Percentiles rank a stretch among this genome's conserved stretches.
Conservation (phyloP, 2,888 invertebrate species). For the Phengaris arion region DNA sequence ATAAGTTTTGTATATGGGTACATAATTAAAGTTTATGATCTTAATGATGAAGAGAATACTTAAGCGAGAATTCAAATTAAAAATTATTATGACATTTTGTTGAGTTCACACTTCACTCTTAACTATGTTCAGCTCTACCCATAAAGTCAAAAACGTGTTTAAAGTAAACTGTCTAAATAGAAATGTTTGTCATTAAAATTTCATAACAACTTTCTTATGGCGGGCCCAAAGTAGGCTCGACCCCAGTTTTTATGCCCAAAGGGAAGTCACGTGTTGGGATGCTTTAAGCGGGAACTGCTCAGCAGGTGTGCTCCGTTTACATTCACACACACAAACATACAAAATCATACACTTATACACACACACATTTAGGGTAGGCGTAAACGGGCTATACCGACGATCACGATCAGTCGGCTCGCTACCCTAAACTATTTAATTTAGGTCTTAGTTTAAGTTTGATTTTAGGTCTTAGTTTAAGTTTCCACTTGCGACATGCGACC, state of each 20-base stretch:
- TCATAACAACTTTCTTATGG: slow-evolving; percentile 12
- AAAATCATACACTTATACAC: slow-evolving; percentile 18
- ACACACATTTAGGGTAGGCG: neutral
- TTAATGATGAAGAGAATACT: no score
- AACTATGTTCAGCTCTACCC: neutral
- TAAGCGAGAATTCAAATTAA: no score
- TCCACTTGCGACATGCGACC: no score
- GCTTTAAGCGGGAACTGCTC: slow-evolving; percentile 37
- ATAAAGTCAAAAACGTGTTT: neutral
- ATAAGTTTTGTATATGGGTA: no score
- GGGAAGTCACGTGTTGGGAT: slow-evolving; percentile 29
- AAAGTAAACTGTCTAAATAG: neutral
- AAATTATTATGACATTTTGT: no score
- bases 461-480: no score
- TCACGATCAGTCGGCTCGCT: neutral
- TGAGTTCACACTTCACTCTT: neutral
- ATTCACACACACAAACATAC: slow-evolving; percentile 45
- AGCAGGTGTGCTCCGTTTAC: slow-evolving; percentile 48
- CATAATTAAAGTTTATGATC: no score
- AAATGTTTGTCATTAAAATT: neutral
- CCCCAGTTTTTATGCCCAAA: slow-evolving; percentile 8
- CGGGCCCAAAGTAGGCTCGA: neutral
- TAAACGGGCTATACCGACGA: neutral
- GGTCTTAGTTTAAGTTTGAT: no score
- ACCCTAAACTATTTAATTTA: no score